phyloP scores from a whole-genome alignment of 2,797 vertebrate species.

The Myotis vivesi region DNA sequence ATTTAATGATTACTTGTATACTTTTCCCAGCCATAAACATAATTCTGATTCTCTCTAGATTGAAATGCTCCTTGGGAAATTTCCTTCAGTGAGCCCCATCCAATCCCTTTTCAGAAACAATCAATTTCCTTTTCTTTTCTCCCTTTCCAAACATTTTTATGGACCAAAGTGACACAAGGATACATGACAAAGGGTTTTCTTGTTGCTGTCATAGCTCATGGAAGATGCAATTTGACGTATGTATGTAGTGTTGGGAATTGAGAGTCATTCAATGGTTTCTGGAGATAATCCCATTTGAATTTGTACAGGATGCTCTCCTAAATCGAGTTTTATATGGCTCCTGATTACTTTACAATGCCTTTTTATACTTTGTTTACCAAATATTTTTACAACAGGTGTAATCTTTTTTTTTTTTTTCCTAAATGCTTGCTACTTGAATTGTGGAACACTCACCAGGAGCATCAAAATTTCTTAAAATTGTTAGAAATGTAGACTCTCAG shows the following conservation, averaged over 20 bases:
- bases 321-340: not conserved
- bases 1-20: slow-evolving; percentile 23
- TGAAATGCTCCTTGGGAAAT: slow-evolving; percentile 27
- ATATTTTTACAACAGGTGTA: not conserved
- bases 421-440: not conserved
- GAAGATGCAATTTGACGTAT: slow-evolving; percentile 18
- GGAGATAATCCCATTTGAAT: not conserved
- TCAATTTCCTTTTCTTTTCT: not conserved
- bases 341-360: slow-evolving; percentile 2
- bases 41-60: not conserved
- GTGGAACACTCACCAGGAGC: not conserved
- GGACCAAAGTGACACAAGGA: not conserved
- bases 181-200: slow-evolving; percentile 34
- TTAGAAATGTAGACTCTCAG: not conserved
- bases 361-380: slow-evolving; percentile 15
- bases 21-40: not conserved
- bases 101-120: slow-evolving; percentile 10
- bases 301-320: not conserved
- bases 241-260: not conserved
- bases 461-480: not conserved
- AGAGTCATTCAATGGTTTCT: slow-evolving; percentile 19
- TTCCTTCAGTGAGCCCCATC: not conserved
- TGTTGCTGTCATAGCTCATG: not conserved
- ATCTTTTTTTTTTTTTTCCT: not conserved
- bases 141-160: not conserved